These are phyloP conservation scores for Empidonax traillii DNA, from an alignment of 2,113 vertebrate species.

Conservation along the genomic window DNA sequence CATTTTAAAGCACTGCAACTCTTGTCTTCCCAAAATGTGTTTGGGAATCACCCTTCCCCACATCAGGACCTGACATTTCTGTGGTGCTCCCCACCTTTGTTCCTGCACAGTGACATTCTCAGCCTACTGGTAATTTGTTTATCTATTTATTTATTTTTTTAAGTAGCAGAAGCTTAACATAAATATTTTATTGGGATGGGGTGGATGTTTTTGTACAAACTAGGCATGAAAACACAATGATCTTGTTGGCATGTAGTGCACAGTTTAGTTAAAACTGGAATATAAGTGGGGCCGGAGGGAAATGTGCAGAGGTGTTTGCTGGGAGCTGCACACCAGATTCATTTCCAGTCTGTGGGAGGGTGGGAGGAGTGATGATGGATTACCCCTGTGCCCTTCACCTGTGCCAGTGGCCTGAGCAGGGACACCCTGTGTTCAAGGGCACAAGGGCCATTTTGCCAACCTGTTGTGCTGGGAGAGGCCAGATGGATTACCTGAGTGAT, in stretches of 20 bases:
- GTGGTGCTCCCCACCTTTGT: background rate
- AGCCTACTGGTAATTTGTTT: background rate
- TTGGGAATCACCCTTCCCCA: background rate
- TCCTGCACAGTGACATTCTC: background rate
- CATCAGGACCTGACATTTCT: accelerated
- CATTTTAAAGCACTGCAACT: accelerated
- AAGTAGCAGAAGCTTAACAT: background rate
- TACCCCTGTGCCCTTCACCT: background rate
- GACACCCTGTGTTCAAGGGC: background rate
- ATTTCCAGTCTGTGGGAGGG: background rate
- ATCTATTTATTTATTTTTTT: background rate
- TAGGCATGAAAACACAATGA: too few relatives aligned
- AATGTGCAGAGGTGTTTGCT: background rate
- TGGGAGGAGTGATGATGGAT: too few relatives aligned
- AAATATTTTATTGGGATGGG: background rate
- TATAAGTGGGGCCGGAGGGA: background rate
- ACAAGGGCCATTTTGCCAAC: accelerated
- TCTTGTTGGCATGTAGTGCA: background rate
- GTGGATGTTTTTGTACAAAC: background rate
- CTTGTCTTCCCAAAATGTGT: background rate
- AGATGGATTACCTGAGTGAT: background rate
- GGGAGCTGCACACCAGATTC: background rate
- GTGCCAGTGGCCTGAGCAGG: accelerated
- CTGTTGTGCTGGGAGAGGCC: background rate
- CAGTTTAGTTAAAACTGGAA: background rate